Percentiles rank a stretch among this genome's conserved stretches.
Evolutionary conservation across 2,888 invertebrate genomes (phyloP).

Genomic region (Epirrhoe tristata): DNA sequence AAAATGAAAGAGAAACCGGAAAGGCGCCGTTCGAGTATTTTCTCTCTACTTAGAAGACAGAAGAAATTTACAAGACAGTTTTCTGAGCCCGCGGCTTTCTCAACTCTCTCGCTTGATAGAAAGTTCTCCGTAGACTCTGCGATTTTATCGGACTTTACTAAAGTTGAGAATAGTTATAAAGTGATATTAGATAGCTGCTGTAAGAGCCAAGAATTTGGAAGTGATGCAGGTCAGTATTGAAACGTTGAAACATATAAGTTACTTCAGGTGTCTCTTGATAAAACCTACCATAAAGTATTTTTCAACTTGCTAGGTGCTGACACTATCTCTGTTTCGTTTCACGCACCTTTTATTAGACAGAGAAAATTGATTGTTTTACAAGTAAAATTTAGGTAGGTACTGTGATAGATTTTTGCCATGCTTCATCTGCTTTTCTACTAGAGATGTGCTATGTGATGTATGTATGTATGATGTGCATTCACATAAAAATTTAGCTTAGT

Average conservation of each 20-base stretch:
- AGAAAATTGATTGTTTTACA: no score
- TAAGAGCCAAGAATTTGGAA: slow-evolving; percentile 47
- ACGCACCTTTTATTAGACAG: no score
- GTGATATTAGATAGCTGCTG: slow-evolving; percentile 53
- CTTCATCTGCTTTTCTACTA: no score
- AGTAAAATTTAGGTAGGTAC: no score
- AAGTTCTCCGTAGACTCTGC: slow-evolving; percentile 75
- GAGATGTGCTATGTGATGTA: no score
- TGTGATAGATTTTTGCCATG: no score
- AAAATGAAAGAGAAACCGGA: slow-evolving; percentile 65
- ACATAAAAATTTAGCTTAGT: no score
- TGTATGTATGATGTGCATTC: no score
- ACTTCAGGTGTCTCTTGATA: no score
- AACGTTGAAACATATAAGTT: background rate
- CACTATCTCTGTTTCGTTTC: no score
- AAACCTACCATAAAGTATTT: no score
- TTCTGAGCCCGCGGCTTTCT: slow-evolving; percentile 63
- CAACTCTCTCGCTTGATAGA: slow-evolving; percentile 50
- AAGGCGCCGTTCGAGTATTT: slow-evolving; percentile 71
- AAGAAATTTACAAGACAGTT: slow-evolving; percentile 69
- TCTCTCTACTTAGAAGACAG: slow-evolving; percentile 66
- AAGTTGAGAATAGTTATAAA: slow-evolving; percentile 51
- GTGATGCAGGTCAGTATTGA: slow-evolving; percentile 63
- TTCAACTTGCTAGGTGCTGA: no score
- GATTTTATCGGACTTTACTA: slow-evolving; percentile 63